Base-by-base conservation (phyloP, 2,113 vertebrate genomes). In the Heterocephalus glaber region DNA sequence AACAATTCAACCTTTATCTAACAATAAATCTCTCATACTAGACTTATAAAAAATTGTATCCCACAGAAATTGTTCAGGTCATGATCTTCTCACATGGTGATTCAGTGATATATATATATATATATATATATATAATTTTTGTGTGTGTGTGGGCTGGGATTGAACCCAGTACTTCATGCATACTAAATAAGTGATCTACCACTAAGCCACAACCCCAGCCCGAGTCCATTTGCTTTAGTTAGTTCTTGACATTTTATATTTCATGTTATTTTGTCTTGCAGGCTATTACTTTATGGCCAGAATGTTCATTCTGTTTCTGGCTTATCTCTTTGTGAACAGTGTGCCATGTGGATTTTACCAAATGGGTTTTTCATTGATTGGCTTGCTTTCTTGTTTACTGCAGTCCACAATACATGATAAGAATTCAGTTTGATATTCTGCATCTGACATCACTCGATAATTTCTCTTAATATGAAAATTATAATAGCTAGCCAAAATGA, bases 181-280 rank as follows among this genome's bases (percentile, higher is more conserved):
- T 92, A 20, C 35, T 65, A 54, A 56, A 65, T 22, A 65, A 66
- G 63, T 49, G 38, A 24, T 52, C 19, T 66, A 38, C 19, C 28
- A 28, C n/a, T 35, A 14, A 63, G 44, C 66, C 65, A 33, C 26
- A 89, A 52, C 3, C 17, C 65, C 3, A 28, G 47, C 38, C 84
- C 70, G 72, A 41, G 81, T 77, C 26, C 85, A 3, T 92, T 94
- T 52, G 24, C 87, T 95, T 95, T 88, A 44, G 93, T 33, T 56
- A 65, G 44, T 95, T 96, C 63, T 96, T 95, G 20, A 79, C 35
- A 66, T 96, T 94, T 90, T 87, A 61, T 96, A 60, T 89, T 94
- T 92, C 30, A 66, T 47, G 49, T 83, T 66, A 30, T 88, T 81
- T 92, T 89, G 58, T 66, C 12, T 87, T 77, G 19, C 49, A 47